Percentiles rank a stretch among this genome's conserved stretches.
phyloP scores from a whole-genome alignment of 2,888 invertebrate genomes.

The Himalopsyche japonica region DNA sequence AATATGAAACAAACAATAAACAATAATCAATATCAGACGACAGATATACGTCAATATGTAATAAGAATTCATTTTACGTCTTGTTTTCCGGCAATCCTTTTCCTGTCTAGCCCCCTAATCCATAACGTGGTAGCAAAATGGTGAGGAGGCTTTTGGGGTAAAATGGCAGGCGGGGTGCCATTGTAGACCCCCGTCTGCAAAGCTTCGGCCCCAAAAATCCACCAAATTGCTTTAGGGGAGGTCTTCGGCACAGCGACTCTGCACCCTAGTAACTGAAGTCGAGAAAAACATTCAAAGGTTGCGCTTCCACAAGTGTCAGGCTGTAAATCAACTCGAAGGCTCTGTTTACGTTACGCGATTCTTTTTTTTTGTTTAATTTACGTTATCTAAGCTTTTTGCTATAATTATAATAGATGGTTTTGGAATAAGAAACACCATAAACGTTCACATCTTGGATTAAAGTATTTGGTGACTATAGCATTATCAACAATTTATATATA shows the following conservation, averaged over 20 bases:
- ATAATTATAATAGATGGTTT: too few species aligned
- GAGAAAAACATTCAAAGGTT: background rate
- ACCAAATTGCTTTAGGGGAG: slow-evolving; percentile 10
- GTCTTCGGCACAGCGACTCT: slow-evolving; percentile 3
- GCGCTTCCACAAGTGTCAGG: background rate
- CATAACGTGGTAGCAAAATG: background rate
- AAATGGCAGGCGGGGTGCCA: background rate
- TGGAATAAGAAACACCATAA: too few species aligned
- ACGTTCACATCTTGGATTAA: too few species aligned
- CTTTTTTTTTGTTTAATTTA: background rate
- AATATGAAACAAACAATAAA: background rate
- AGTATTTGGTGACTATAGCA: too few species aligned
- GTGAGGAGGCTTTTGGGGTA: background rate
- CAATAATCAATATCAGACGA: background rate
- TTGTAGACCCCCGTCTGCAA: background rate
- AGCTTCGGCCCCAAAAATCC: background rate
- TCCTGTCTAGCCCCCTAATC: background rate
- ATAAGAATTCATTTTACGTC: background rate
- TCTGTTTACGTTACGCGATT: background rate
- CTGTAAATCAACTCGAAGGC: background rate
- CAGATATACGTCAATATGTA: background rate
- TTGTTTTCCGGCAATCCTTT: background rate
- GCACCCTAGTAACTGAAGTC: background rate
- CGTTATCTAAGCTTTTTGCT: background rate
- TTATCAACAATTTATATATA: too few species aligned